These are phyloP conservation scores for Sebastes diploproa DNA, from an alignment of 2,797 vertebrate genomes.

Conservation along the genomic window DNA sequence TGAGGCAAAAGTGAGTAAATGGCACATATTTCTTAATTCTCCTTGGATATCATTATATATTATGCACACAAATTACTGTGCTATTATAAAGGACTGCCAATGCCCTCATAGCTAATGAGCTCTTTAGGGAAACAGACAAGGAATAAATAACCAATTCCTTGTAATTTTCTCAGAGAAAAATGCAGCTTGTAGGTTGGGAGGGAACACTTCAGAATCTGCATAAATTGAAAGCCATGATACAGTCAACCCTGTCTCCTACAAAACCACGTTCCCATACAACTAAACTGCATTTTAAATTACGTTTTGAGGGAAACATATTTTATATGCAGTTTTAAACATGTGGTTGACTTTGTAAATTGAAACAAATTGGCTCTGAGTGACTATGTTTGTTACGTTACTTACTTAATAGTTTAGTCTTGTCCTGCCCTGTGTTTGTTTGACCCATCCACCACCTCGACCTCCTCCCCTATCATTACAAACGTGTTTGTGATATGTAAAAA, in stretches of 20 bases:
- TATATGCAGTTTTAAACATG: too few relatives aligned
- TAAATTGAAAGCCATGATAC: neutral
- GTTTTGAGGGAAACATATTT: too few relatives aligned
- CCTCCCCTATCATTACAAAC: neutral
- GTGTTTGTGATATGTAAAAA: neutral
- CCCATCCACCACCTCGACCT: too few relatives aligned
- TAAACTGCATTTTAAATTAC: too few relatives aligned
- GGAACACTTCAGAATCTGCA: neutral
- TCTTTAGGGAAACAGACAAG: constrained; percentile 4
- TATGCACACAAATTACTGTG: neutral
- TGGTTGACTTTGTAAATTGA: too few relatives aligned
- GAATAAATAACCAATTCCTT: neutral
- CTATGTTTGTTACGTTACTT: neutral
- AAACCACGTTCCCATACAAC: neutral
- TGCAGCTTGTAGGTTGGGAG: neutral
- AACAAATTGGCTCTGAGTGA: too few relatives aligned
- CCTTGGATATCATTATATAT: neutral
- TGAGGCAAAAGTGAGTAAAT: neutral
- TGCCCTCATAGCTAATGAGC: neutral
- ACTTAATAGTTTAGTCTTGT: neutral
- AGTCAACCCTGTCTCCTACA: neutral
- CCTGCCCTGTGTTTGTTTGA: neutral
- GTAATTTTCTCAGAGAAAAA: neutral
- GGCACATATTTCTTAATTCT: neutral
- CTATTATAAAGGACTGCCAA: neutral